Percentiles rank a stretch among this genome's conserved stretches.
Conservation (phyloP, 2,797 vertebrate species). For the Enteromius viviparus region DNA sequence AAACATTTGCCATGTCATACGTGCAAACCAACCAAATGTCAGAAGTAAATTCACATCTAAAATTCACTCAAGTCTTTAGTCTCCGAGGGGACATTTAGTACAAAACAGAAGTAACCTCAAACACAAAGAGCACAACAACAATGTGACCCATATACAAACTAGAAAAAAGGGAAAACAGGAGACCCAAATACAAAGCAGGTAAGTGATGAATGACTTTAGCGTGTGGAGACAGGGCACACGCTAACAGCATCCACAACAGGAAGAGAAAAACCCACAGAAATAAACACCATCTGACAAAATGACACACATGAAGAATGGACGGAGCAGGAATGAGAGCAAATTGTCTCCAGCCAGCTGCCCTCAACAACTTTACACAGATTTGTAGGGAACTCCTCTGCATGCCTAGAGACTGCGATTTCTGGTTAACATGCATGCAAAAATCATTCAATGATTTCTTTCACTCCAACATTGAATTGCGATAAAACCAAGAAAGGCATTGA, state of each 20-base stretch:
- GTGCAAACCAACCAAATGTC: not conserved
- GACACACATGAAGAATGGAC: conserved; percentile 67
- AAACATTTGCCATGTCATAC: not conserved
- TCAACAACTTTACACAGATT: conserved; percentile 58
- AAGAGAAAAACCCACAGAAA: conserved; percentile 60
- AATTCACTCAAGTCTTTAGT: not conserved
- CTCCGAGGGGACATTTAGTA: conserved; percentile 9
- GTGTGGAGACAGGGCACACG: conserved; percentile 48
- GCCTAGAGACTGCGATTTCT: conserved; percentile 18
- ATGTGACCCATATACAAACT: conserved; percentile 47
- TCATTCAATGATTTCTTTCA: not conserved
- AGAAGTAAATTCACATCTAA: not conserved
- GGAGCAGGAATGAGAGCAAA: conserved; percentile 44
- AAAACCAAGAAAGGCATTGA: not conserved
- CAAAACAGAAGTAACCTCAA: conserved; percentile 2
- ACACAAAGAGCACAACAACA: conserved; percentile 32
- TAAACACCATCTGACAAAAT: conserved; percentile 64
- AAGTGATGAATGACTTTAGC: conserved; percentile 65
- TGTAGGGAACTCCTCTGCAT: conserved; percentile 42
- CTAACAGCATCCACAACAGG: conserved; percentile 49
- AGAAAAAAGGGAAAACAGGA: conserved; percentile 34
- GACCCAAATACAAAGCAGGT: conserved; percentile 47
- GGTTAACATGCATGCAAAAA: conserved; percentile 15
- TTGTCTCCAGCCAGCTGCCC: conserved; percentile 48
- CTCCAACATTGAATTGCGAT: not conserved